Evolutionary conservation across 1,140 invertebrate genomes (phyloP), one percentile per base, ranked within the genome.

Genomic region (Cardiocondyla obscurior): DNA sequence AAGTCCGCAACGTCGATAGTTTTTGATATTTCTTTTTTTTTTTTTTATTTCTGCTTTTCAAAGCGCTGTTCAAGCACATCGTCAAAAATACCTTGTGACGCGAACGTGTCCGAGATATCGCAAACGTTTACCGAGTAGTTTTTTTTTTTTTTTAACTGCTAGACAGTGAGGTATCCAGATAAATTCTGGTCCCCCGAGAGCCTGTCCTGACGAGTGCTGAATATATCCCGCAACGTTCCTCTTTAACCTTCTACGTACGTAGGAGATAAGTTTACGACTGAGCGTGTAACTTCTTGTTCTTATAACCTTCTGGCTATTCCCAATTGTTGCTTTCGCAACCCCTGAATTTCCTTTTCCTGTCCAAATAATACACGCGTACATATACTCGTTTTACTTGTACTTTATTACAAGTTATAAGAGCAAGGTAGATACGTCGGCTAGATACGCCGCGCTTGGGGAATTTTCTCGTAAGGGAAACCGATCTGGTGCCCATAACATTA

Each of bases 371-470:
- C 49, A 46, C 33, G 16, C 46, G 46, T 79, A 55, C 10, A 12
- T 22, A 8, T 55, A 22, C 57, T 65, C 73, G 30, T 69, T 67
- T 42, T 19, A 79, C 12, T 25, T 79, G 62, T 55, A 42, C 69
- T 69, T 69, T 69, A 69, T 42, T n/a, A 79, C n/a, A 30, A 69
- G 36, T 79, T 69, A 55, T 77, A 79, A 55, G 46, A 79, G 28
- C n/a, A n/a, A 12, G 22, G 6, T 25, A 53, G 30, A 36, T 62
- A 39, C 0, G n/a, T 36, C 16, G 44, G 44, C 42, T 67, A 67
- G 62, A 65, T 39, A 67, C 25, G 3, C 2, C 28, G 42, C 36
- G 44, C 46, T 67, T 55, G 53, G 82, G 53, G 14, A 62, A 69
- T 67, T 84, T 36, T 16, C 51, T 36, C 30, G n/a, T 25, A 53